A percentile compares a stretch with the other conserved stretches of the same genome.
These are phyloP conservation scores for Melipona bicolor DNA, from an alignment of 2,888 invertebrate genomes.

Conservation along the genomic window DNA sequence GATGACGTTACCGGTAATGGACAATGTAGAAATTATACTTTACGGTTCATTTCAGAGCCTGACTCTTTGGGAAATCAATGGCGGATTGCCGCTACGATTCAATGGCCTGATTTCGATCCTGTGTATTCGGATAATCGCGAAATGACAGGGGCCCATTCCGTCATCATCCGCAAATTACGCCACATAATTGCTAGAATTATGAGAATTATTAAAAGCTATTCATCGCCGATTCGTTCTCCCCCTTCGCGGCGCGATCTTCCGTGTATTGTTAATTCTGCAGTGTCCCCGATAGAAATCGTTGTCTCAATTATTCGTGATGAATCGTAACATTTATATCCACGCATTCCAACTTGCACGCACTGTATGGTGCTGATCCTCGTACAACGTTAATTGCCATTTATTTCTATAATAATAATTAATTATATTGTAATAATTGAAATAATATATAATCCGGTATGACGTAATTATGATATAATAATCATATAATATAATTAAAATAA, in stretches of 20 bases:
- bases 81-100: not conserved
- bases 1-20: not conserved
- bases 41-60: not conserved
- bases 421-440: no score
- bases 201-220: conserved; percentile 9
- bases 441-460: no score
- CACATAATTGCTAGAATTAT: conserved; percentile 9
- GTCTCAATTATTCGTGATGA: not conserved
- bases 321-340: no score
- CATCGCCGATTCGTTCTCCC: not conserved
- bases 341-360: no score
- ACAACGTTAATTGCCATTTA: no score
- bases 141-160: not conserved
- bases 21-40: not conserved
- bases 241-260: no score
- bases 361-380: no score
- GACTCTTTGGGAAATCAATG: conserved; percentile 4
- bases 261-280: not conserved
- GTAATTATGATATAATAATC: no score
- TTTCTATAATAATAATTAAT: no score
- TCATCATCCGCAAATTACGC: not conserved
- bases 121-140: conserved; percentile 1
- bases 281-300: not conserved
- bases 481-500: no score
- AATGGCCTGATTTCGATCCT: not conserved